Conservation (phyloP, 2,888 invertebrate species). For the Gasteruption jaculator region DNA sequence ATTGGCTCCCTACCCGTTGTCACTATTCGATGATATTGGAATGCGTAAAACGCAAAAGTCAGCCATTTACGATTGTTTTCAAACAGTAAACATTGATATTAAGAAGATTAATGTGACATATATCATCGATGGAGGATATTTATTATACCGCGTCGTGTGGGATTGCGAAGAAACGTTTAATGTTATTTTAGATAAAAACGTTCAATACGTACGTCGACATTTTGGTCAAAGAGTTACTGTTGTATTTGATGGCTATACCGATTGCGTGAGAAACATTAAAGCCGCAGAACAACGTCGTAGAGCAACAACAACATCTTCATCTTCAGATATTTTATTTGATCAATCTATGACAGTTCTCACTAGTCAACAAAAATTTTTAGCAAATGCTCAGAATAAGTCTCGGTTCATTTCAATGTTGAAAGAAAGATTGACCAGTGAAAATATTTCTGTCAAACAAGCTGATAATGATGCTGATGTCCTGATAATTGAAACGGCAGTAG, state of each 20-base stretch:
- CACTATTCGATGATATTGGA: constrained; percentile 22
- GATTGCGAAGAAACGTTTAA: constrained; percentile 29
- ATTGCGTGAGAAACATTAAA: constrained; percentile 4
- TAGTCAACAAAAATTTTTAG: constrained; percentile 30
- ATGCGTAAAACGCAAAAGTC: constrained; percentile 24
- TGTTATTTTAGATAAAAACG: constrained; percentile 28
- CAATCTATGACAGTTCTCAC: constrained; percentile 32
- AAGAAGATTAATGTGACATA: constrained; percentile 28
- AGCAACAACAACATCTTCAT: constrained; percentile 29
- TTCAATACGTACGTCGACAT: constrained; percentile 27
- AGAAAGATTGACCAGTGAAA: constrained; percentile 30
- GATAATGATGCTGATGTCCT: constrained; percentile 28
- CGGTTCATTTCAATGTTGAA: constrained; percentile 33
- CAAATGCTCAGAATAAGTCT: constrained; percentile 37
- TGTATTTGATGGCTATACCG: constrained; percentile 20
- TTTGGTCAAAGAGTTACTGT: constrained; percentile 14
- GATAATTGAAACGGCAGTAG: constrained; percentile 30
- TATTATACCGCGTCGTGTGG: constrained; percentile 40
- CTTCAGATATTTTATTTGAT: constrained; percentile 33
- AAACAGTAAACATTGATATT: constrained; percentile 23
- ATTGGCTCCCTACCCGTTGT: constrained; percentile 18
- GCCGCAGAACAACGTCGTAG: constrained; percentile 16
- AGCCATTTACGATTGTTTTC: constrained; percentile 16
- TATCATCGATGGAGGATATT: constrained; percentile 34
- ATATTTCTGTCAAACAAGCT: constrained; percentile 36